phyloP scores from a whole-genome alignment of 1,140 invertebrate genomes.

The Steinernema feltiae region DNA sequence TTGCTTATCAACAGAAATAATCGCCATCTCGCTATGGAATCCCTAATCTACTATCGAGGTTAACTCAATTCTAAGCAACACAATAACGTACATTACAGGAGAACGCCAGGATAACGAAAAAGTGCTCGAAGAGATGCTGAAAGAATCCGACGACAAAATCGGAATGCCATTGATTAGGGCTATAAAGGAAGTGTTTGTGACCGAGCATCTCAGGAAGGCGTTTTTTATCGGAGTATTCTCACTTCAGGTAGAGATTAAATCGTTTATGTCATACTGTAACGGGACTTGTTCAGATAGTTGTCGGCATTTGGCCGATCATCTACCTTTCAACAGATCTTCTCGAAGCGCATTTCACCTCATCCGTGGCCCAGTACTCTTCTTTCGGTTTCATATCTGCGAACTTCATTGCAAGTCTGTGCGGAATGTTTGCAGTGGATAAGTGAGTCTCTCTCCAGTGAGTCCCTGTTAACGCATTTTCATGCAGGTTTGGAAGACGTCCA shows the following conservation, averaged over 20 bases:
- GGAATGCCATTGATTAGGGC: conserved; percentile 32
- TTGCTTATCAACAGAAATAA: conserved; percentile 43
- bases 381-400: conserved; percentile 47
- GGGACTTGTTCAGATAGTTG: conserved; percentile 40
- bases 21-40: conserved; percentile 32
- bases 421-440: conserved; percentile 39
- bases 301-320: conserved; percentile 51
- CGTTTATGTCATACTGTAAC: neutral
- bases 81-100: neutral
- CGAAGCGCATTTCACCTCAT: conserved; percentile 42
- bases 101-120: conserved; percentile 27
- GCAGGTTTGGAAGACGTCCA: conserved; percentile 43
- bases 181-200: conserved; percentile 34
- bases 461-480: neutral
- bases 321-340: conserved; percentile 50
- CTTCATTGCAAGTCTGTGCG: conserved; percentile 42
- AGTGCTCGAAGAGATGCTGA: conserved; percentile 45
- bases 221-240: conserved; percentile 34
- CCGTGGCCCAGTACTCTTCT: conserved; percentile 42
- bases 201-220: conserved; percentile 43
- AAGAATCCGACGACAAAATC: conserved; percentile 32
- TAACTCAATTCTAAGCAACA: neutral
- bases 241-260: conserved; percentile 11
- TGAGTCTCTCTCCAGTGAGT: neutral
- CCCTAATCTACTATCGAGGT: conserved; percentile 44